Base-by-base conservation (phyloP, 2,797 vertebrate species). In the Gobionotothen gibberifrons region DNA sequence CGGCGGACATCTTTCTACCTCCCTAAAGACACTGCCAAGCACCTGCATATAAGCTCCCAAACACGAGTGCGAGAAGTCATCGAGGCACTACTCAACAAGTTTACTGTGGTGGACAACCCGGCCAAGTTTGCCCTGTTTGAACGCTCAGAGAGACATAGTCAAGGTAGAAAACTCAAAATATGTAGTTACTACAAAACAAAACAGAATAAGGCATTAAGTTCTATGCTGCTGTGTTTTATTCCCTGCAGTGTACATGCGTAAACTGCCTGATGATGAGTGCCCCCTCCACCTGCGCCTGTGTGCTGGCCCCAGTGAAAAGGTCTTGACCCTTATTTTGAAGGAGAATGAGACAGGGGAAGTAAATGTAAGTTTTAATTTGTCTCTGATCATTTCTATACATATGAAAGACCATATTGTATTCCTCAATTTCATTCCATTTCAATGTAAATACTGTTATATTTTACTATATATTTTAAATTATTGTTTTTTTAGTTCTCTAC, bases 1-100 rank as follows among this genome's bases (percentile, higher is more conserved):
- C 95, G 96, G 5, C 96, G 96, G 48, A 99, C 97, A 0, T 98
- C 98, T 63, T 99, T 99, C 93, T 99, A 99, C 91, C 95, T 99
- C 85, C 98, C 98, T n/a, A 97, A 96, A 87, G 97, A 98, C 6
- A 91, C 96, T 0, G 94, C 96, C 65, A 99, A 99, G 81, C 97
- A 99, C 90, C 89, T 99, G 68, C 98, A 99, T 44, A 94, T 99
- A 82, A 90, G 97, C 81, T 98, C 97, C 0, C 93, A 92, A 71
- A 99, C 98, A 5, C 90, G 89, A 0, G 96, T 96, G 54, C 94
- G 91, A 1, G 97, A 99, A 81, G 98, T 99, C 87, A 99, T 99
- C 6, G 94, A 97, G 5, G 98, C 98, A 0, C 89, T 99, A 80
- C 96, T 99, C 57, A 96, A 96, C 76, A 99, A 99, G 85, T 99